Percentiles rank a stretch among this genome's conserved stretches.
Evolutionary conservation across 2,797 vertebrate species (phyloP).

Genomic region (Sciurus vulgaris): DNA sequence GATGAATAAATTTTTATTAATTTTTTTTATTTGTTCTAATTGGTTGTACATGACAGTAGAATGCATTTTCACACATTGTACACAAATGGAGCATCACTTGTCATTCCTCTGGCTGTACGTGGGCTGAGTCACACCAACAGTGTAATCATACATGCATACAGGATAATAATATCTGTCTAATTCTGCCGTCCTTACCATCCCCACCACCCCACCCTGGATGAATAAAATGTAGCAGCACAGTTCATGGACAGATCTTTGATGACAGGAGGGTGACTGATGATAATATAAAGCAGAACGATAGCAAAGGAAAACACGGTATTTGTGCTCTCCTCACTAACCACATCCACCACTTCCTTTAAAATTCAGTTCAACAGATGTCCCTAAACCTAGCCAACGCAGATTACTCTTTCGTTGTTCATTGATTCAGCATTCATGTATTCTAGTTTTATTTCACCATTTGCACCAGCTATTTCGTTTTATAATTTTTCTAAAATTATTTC

Average conservation of each 20-base stretch:
- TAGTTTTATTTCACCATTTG: neutral
- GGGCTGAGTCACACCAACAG: too few relatives aligned
- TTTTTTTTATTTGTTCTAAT: too few relatives aligned
- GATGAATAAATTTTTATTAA: neutral
- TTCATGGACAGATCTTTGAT: neutral
- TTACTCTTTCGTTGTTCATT: neutral
- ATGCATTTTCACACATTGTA: too few relatives aligned
- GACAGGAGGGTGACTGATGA: neutral
- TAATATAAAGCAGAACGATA: neutral
- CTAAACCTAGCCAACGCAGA: neutral
- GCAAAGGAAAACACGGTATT: neutral
- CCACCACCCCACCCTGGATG: neutral
- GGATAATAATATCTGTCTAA: too few relatives aligned
- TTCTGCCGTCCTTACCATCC: too few relatives aligned
- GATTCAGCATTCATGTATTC: neutral
- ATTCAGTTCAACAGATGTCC: neutral
- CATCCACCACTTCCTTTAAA: neutral
- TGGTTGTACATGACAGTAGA: too few relatives aligned
- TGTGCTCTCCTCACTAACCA: neutral
- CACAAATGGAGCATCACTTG: too few relatives aligned
- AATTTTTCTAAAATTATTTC: constrained; percentile 53
- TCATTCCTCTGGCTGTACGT: too few relatives aligned
- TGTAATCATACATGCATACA: too few relatives aligned
- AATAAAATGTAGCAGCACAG: neutral
- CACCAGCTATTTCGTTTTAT: neutral